Conservation (phyloP, 2,113 vertebrate genomes). For the Otocyon megalotis region DNA sequence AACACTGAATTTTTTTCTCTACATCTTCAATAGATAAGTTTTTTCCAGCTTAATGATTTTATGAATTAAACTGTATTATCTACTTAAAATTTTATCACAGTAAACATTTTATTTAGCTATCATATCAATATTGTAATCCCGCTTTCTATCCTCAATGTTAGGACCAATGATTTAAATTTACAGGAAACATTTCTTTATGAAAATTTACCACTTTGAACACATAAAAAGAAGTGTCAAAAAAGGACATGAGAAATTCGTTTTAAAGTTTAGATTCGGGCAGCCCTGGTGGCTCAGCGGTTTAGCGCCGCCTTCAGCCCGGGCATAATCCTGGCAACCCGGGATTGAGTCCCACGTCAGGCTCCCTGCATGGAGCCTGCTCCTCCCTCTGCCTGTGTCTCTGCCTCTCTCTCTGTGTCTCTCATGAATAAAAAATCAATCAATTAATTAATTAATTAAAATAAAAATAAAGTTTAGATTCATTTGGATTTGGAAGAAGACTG, state of each 20-base stretch:
- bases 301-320: no score
- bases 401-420: no score
- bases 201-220: slow-evolving; percentile 30
- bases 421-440: no score
- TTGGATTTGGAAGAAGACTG: neutral
- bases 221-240: slow-evolving; percentile 34
- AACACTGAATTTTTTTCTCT: neutral
- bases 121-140: neutral
- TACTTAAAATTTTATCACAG: slow-evolving; percentile 42
- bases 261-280: slow-evolving; percentile 39
- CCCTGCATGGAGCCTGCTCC: no score
- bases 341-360: no score
- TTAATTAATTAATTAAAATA: no score
- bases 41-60: neutral
- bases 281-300: no score
- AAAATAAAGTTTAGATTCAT: slow-evolving; percentile 45
- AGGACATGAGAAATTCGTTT: slow-evolving; percentile 8
- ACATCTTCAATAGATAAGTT: neutral
- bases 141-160: slow-evolving; percentile 14
- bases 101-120: slow-evolving; percentile 21
- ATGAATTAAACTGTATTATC: neutral
- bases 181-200: slow-evolving; percentile 25
- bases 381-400: no score
- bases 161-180: neutral
- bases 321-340: no score